These are phyloP conservation scores for Balanococcus diminutus DNA, from an alignment of 2,888 invertebrate genomes.

Conservation along the genomic window DNA sequence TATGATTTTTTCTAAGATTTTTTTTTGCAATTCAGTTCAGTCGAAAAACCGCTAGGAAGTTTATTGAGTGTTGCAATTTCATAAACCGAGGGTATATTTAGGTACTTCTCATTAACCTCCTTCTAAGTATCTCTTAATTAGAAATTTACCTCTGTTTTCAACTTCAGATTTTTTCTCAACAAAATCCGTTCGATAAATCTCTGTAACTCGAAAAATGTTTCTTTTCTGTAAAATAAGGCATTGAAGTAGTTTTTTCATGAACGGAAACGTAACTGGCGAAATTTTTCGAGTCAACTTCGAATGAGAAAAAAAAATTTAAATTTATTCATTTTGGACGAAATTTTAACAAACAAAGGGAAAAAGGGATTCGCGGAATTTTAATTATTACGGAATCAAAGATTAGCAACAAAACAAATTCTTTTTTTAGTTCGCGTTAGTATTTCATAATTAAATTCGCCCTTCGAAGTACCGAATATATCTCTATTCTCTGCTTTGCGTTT, in stretches of 20 bases:
- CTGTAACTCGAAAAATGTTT: background rate
- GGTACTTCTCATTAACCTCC: no score
- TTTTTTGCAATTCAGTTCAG: no score
- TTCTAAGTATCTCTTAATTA: background rate
- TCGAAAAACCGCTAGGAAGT: no score
- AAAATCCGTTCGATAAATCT: background rate
- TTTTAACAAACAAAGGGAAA: background rate
- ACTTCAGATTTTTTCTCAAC: background rate
- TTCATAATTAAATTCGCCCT: background rate
- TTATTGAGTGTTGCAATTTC: no score
- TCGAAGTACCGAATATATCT: background rate
- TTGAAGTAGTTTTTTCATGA: background rate
- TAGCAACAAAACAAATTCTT: constrained; percentile 11
- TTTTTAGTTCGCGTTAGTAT: background rate
- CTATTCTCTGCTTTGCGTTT: background rate
- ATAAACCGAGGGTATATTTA: no score
- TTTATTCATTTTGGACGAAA: background rate
- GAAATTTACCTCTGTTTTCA: no score
- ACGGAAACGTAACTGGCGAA: background rate
- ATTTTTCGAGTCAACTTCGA: background rate
- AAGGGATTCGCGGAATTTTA: background rate
- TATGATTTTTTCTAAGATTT: no score
- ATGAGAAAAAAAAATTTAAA: background rate
- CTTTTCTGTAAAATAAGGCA: background rate
- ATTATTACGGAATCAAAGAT: constrained; percentile 13